Percentiles rank a stretch among this genome's conserved stretches.
These are phyloP conservation scores for Taenaris catops DNA, from an alignment of 2,888 invertebrate genomes.

Conservation along the genomic window DNA sequence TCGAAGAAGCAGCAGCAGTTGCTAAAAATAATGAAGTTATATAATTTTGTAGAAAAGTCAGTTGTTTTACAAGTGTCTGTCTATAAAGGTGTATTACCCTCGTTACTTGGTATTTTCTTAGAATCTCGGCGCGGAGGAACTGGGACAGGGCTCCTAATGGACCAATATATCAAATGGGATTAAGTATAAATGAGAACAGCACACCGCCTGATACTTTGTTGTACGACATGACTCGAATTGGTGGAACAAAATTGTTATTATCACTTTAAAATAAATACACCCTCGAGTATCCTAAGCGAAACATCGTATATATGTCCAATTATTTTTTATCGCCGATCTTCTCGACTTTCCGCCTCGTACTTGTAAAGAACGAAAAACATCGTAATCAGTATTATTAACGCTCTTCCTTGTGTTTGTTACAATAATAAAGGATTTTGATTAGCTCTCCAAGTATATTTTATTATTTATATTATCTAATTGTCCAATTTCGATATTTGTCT, in stretches of 20 bases:
- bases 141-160: slow-evolving; percentile 66
- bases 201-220: slow-evolving; percentile 57
- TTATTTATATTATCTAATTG: no score
- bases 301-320: slow-evolving; percentile 13
- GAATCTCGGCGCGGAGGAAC: slow-evolving; percentile 51
- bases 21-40: no score
- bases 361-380: no score
- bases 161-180: slow-evolving; percentile 74
- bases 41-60: no score
- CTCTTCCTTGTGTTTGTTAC: no score
- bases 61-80: slow-evolving; percentile 29
- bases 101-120: slow-evolving; percentile 56
- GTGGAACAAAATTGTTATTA: slow-evolving; percentile 38
- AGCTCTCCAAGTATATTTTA: no score
- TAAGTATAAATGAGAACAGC: slow-evolving; percentile 67
- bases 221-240: slow-evolving; percentile 55
- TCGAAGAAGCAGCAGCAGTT: no score
- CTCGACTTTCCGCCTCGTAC: slow-evolving; percentile 1
- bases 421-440: no score
- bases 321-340: slow-evolving; percentile 14
- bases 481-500: no score
- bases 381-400: no score
- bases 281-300: slow-evolving; percentile 8
- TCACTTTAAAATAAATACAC: slow-evolving; percentile 28
- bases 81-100: slow-evolving; percentile 45